A percentile compares a stretch with the other conserved stretches of the same genome.
phyloP scores from a whole-genome alignment of 2,113 vertebrate genomes.

The Lanius ludovicianus region DNA sequence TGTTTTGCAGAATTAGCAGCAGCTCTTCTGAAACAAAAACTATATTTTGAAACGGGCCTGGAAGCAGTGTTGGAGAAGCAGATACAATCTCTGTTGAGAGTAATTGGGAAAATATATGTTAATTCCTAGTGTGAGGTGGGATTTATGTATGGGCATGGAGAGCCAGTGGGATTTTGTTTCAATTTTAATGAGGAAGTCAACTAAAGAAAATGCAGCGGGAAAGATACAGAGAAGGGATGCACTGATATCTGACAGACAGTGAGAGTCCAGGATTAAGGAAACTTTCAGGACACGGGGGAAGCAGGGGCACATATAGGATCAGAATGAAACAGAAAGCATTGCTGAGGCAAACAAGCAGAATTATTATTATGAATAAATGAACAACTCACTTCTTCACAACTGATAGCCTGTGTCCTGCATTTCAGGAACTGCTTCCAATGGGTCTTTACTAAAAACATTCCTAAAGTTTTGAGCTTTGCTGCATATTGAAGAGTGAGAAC shows the following conservation, averaged over 20 bases:
- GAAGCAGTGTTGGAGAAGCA: not conserved
- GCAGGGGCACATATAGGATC: not conserved
- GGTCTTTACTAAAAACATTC: not conserved
- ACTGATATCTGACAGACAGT: not conserved
- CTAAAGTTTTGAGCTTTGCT: not conserved
- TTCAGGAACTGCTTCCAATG: not conserved
- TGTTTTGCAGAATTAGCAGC: not conserved
- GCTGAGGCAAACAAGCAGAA: not conserved
- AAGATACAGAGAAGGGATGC: not conserved
- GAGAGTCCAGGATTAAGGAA: not conserved
- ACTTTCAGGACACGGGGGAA: not conserved
- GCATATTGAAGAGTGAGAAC: not conserved
- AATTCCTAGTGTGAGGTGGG: not conserved
- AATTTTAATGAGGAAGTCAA: not conserved
- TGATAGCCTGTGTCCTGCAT: fast-evolving
- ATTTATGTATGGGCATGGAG: not conserved
- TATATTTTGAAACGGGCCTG: not conserved
- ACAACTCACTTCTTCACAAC: not conserved
- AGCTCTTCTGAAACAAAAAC: not conserved
- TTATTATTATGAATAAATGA: not conserved
- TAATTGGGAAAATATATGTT: not conserved
- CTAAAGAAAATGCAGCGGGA: not conserved
- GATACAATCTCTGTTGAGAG: not conserved
- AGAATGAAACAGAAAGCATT: not conserved
- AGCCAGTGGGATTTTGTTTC: not conserved